phyloP scores from a whole-genome alignment of 2,797 vertebrate genomes.

The Apogon hyalosoma region DNA sequence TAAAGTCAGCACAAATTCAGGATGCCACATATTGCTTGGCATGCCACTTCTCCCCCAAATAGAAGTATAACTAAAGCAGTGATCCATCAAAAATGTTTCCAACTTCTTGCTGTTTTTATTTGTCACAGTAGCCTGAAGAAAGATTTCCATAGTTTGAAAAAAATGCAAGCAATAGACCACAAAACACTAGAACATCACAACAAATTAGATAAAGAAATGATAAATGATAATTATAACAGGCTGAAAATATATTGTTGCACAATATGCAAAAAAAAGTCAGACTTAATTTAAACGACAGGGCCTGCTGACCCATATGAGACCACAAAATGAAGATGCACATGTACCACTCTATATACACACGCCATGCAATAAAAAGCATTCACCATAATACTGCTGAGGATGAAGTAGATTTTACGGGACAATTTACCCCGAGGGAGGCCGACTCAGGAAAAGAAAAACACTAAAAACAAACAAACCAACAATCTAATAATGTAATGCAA shows the following conservation, averaged over 20 bases:
- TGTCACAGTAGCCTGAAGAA: slow-evolving; percentile 20
- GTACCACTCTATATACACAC: too few species aligned
- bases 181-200: not conserved
- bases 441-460: slow-evolving; percentile 1
- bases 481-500: slow-evolving; percentile 56
- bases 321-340: slow-evolving; percentile 11
- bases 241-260: not conserved
- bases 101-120: slow-evolving; percentile 21
- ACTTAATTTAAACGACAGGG: not conserved
- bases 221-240: not conserved
- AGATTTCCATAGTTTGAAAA: slow-evolving; percentile 3
- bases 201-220: not conserved
- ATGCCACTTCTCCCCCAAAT: slow-evolving; percentile 18
- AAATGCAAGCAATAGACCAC: not conserved
- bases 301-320: slow-evolving; percentile 6
- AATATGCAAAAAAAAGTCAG: slow-evolving; percentile 16
- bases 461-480: slow-evolving; percentile 12
- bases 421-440: not conserved
- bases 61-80: slow-evolving; percentile 32
- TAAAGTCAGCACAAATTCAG: slow-evolving; percentile 38
- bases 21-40: slow-evolving; percentile 5
- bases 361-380: not conserved
- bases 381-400: slow-evolving; percentile 13
- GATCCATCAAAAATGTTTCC: slow-evolving; percentile 19
- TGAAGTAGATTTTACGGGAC: slow-evolving; percentile 27